Evolutionary conservation across 2,888 invertebrate species (phyloP).

Genomic region (Noctua janthe): DNA sequence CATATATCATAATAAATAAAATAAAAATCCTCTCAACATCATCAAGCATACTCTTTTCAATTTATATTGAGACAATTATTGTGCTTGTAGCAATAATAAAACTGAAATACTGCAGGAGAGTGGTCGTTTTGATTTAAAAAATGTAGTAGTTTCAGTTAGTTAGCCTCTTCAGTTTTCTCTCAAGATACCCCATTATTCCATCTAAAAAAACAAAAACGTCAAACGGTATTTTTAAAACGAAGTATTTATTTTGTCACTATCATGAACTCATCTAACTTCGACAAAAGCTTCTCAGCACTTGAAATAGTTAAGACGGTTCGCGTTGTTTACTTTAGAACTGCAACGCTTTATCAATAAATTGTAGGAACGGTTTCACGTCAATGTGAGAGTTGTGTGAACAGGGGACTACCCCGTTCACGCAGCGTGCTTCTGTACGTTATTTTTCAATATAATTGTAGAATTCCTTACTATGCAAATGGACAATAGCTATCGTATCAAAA

Average conservation of each 20-base stretch:
- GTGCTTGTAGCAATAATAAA: neutral
- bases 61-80: neutral
- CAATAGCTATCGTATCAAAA: neutral
- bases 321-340: conserved; percentile 16
- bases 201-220: conserved; percentile 18
- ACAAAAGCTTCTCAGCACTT: conserved; percentile 59
- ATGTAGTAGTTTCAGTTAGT: neutral
- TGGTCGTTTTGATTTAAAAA: neutral
- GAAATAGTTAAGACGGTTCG: conserved; percentile 49
- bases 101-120: neutral
- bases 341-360: conserved; percentile 20
- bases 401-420: no score
- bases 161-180: no score
- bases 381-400: neutral
- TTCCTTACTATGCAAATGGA: neutral
- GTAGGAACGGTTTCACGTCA: neutral
- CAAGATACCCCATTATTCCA: conserved; percentile 12
- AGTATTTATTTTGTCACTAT: conserved; percentile 30
- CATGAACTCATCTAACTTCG: conserved; percentile 25
- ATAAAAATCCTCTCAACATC: neutral
- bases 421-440: no score
- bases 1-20: no score
- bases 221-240: conserved; percentile 33
- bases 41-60: neutral
- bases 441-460: no score